phyloP scores from a whole-genome alignment of 2,797 vertebrate genomes.

The Staurois parvus region DNA sequence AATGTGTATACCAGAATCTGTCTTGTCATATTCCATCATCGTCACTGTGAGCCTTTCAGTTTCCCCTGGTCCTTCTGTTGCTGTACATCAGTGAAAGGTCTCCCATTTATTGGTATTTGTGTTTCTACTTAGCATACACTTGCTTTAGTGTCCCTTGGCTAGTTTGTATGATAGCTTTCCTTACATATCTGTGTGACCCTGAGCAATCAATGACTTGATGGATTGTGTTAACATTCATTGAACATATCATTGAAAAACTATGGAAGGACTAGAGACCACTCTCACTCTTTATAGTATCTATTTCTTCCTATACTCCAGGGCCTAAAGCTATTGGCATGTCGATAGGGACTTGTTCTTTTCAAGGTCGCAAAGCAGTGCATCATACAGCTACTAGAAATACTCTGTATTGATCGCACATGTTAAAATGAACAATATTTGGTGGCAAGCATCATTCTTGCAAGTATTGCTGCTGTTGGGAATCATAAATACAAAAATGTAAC shows the following conservation, averaged over 20 bases:
- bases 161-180: slow-evolving; percentile 64
- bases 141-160: slow-evolving; percentile 34
- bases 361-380: slow-evolving; percentile 74
- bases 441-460: background rate
- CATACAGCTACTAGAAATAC: slow-evolving; percentile 19
- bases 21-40: background rate
- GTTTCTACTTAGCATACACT: slow-evolving; percentile 29
- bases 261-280: slow-evolving; percentile 81
- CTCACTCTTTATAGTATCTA: slow-evolving; percentile 80
- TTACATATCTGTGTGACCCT: slow-evolving; percentile 69
- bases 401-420: slow-evolving; percentile 29
- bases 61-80: background rate
- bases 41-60: background rate
- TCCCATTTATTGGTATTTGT: slow-evolving; percentile 1
- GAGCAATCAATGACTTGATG: slow-evolving; percentile 83
- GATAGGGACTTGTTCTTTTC: slow-evolving; percentile 67
- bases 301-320: slow-evolving; percentile 75
- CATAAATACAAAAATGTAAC: background rate
- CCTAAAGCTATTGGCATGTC: slow-evolving; percentile 78
- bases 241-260: slow-evolving; percentile 77
- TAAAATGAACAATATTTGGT: slow-evolving; percentile 8
- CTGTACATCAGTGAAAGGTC: background rate
- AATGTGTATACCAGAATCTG: background rate
- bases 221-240: slow-evolving; percentile 83
- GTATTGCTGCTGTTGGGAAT: background rate